phyloP scores from a whole-genome alignment of 2,888 invertebrate species.

The Galerucella nymphaeae region DNA sequence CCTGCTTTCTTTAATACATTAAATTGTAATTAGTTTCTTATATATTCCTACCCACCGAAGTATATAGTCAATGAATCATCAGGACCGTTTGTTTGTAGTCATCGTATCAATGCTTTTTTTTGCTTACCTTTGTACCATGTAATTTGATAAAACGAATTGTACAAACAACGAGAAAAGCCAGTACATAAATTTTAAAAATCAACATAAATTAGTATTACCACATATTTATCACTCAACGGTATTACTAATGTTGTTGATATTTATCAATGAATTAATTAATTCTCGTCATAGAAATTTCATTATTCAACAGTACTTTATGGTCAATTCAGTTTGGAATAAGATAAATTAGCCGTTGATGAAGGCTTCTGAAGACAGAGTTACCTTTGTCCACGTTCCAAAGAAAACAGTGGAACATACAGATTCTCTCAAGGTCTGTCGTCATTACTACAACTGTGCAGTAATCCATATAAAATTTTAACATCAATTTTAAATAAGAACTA shows the following conservation, averaged over 20 bases:
- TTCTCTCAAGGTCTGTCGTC: too few species aligned
- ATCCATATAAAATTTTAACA: too few species aligned
- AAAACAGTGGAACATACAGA: too few species aligned
- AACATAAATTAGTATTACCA: not conserved
- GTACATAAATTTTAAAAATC: not conserved
- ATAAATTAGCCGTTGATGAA: too few species aligned
- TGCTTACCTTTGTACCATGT: not conserved
- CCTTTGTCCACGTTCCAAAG: too few species aligned
- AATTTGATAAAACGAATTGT: not conserved
- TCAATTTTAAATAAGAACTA: too few species aligned
- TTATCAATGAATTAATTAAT: not conserved
- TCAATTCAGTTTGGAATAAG: too few species aligned
- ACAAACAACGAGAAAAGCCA: not conserved
- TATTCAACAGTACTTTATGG: not conserved
- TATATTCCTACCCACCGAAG: not conserved
- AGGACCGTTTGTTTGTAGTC: not conserved
- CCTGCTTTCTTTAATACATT: not conserved
- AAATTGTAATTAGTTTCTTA: not conserved
- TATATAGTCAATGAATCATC: not conserved
- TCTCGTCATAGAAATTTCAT: constrained; percentile 1
- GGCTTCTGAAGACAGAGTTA: too few species aligned
- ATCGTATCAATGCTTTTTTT: not conserved
- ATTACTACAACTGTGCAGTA: too few species aligned
- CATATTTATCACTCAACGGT: too few species aligned
- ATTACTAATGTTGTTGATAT: not conserved